Evolutionary conservation across 2,797 vertebrate genomes (phyloP).

Genomic region (Arrhamphus sclerolepis): DNA sequence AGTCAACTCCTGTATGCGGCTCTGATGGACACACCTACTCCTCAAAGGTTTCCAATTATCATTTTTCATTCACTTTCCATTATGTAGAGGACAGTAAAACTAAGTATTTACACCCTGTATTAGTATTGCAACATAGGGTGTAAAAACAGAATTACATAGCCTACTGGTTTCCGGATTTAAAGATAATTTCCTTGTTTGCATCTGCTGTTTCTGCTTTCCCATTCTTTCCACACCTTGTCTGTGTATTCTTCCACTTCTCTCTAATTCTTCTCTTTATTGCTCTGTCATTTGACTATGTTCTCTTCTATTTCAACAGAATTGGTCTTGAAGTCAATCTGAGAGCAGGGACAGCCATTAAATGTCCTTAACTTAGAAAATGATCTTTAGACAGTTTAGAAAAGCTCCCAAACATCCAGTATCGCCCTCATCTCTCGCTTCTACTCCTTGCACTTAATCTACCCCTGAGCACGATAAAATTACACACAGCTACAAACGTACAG

Average conservation of each 20-base stretch:
- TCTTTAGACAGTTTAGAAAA: conserved; percentile 6
- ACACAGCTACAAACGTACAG: conserved; percentile 4
- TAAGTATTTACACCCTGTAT: neutral
- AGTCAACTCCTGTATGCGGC: conserved; percentile 81
- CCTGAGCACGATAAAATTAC: conserved; percentile 6
- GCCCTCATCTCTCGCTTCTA: conserved; percentile 5
- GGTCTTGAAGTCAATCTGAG: neutral
- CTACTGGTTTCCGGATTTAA: no score
- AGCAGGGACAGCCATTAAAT: conserved; percentile 5
- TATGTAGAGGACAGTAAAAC: neutral
- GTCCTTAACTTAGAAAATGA: conserved; percentile 8
- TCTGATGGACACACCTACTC: conserved; percentile 87
- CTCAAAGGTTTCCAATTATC: conserved; percentile 71
- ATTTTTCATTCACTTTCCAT: neutral
- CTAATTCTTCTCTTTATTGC: neutral
- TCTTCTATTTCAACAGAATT: neutral
- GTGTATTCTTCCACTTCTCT: neutral
- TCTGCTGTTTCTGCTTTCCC: neutral
- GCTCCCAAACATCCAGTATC: neutral
- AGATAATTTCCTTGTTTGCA: no score
- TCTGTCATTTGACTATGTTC: neutral
- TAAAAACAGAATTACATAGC: no score
- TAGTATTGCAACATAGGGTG: neutral
- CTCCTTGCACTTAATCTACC: neutral
- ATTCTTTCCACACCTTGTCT: neutral